Base-by-base conservation (phyloP, 2,888 invertebrate genomes). In the Nephrotoma guestfalica region DNA sequence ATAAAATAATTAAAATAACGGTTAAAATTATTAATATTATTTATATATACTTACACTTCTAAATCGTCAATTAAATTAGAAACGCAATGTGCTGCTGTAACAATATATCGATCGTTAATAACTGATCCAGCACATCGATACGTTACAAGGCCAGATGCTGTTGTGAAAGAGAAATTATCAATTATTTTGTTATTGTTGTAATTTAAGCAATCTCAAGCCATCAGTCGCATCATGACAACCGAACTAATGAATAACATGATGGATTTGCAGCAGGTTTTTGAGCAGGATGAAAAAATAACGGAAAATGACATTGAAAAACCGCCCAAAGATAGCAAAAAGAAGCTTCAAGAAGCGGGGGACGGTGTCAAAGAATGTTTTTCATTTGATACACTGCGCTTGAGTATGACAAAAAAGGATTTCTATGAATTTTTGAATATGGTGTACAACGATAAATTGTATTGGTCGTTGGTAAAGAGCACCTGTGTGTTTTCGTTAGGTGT, bases 21-120 rank as follows among this genome's bases (percentile, higher is more conserved):
- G 71, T 71, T 30, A 71, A 71, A 71, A 71, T 30, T 18, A 83
- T 83, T 83, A 5, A 83, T 15, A 18, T 71, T 51, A 51, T 15
- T 51, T 71, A 9, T 47, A n/a, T 40, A 9, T 30, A 90, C 91
- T 90, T 90, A 92, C 92, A 92, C 87, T 88, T 90, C 89, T 83
- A 93, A 89, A 40, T 91, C 91, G 71, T 88, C 89, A 0, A 93
- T 92, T 85, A 94, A 89, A 88, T 93, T 92, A 0, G 92, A 90
- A 0, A 94, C 93, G 88, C 94, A 94, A 88, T 94, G 94, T 0
- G 94, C 94, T 2, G 94, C 94, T 0, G 94, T 94, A 87, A 94
- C 88, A 42, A 94, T 92, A 88, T 93, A 93, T 89, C 92, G 90
- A 87, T 92, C 90, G 83, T 91, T 93, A 87, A 94, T 93, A 0